Percentiles rank a stretch among this genome's conserved stretches.
Evolutionary conservation across 2,888 invertebrate species (phyloP).

Genomic region (Lycaena phlaeas): DNA sequence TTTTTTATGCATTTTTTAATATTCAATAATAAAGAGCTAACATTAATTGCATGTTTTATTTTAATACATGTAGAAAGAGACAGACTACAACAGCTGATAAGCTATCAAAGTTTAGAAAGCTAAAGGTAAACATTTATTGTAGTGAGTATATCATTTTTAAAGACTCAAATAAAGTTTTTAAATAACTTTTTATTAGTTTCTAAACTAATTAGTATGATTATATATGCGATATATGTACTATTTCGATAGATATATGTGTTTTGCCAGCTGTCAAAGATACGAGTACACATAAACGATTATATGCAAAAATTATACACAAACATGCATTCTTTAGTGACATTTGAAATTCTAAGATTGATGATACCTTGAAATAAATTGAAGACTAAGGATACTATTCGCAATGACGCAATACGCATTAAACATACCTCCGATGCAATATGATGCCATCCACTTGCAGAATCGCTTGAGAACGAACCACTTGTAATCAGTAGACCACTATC

Average conservation of each 20-base stretch:
- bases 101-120: background rate
- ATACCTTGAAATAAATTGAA: background rate
- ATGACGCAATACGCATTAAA: constrained; percentile 14
- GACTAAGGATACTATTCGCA: background rate
- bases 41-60: no score
- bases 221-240: background rate
- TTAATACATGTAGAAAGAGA: no score
- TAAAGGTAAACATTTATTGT: background rate
- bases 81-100: constrained; percentile 3
- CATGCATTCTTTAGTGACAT: constrained; percentile 1
- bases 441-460: constrained; percentile 78
- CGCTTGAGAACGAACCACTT: constrained; percentile 83
- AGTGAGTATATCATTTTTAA: background rate
- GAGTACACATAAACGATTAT: background rate
- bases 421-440: constrained; percentile 79
- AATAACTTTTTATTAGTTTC: no score
- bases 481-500: constrained; percentile 82
- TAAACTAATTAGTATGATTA: no score
- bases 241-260: background rate
- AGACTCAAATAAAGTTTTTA: no score
- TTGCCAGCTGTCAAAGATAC: background rate
- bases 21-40: no score
- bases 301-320: constrained; percentile 6
- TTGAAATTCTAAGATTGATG: background rate
- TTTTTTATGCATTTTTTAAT: no score